Evolutionary conservation across 2,797 vertebrate species (phyloP), one percentile per base, ranked within the genome.

Genomic region (Schizopygopsis pylzovi): DNA sequence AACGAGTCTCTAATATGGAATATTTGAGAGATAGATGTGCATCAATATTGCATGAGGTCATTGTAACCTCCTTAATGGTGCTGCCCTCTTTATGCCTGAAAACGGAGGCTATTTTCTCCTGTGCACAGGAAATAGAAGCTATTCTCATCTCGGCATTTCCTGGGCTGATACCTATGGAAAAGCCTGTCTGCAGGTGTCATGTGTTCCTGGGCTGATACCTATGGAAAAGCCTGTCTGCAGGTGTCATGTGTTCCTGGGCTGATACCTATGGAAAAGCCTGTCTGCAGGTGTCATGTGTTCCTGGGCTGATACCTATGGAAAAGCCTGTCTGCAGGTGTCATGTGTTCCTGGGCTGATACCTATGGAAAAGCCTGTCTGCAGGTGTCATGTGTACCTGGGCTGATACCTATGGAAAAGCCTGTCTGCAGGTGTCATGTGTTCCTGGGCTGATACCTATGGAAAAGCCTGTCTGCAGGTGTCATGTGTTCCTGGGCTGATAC

Each of bases 61-160:
- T 83, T 43, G 75, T 79, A 80, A 39, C 71, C 52, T 65, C 28
- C 45, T 86, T 73, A 78, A 52, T 8, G 25, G 39, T 33, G 2
- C 77, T 41, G 73, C 39, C 20, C 33, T 79, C 75, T 75, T 71
- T 18, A 63, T 45, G 13, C 22, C 54, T 71, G 73, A 85, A 79
- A 77, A 54, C 47, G 52, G 79, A 70, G 88, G 81, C 79, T 90
- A 86, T 90, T 90, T 84, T 90, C 81, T 28, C 28, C 70, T 79
- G 54, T 52, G 52, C 81, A 79, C 43, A 47, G 61, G 20, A 82
- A 85, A 79, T 45, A 28, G 45, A 54, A 20, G 33, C 28, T 77
- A 65, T 71, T 56, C 79, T 87, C 78, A 84, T 89, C 85, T 75
- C 61, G 75, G 85, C 68, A 49, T 87, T 84, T 88, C 83, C 85